These are phyloP conservation scores for Apogon talboti DNA, from an alignment of 2,797 vertebrate genomes.

Conservation along the genomic window DNA sequence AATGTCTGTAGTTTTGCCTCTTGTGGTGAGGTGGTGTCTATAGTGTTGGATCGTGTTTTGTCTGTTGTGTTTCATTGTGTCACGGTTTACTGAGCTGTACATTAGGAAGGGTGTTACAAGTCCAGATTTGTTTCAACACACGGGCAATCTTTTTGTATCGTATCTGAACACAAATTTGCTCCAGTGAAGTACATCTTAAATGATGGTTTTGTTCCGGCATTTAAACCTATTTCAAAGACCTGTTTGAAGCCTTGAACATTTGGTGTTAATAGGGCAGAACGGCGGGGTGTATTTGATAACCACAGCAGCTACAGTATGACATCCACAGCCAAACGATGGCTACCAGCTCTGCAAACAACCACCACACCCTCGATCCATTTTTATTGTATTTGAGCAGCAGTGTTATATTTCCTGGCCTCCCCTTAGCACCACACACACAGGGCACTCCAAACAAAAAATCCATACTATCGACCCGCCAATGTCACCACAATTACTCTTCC, in stretches of 20 bases:
- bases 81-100: slow-evolving; percentile 4
- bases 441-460: slow-evolving; percentile 99
- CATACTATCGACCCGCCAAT: slow-evolving; percentile 97
- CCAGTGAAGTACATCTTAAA: slow-evolving; percentile 57
- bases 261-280: slow-evolving; percentile 83
- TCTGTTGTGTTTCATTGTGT: background rate
- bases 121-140: slow-evolving; percentile 19
- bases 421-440: slow-evolving; percentile 99
- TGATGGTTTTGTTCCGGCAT: slow-evolving; percentile 64
- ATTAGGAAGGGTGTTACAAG: slow-evolving; percentile 25
- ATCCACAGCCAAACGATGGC: slow-evolving; percentile 90
- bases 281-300: slow-evolving; percentile 89
- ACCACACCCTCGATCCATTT: slow-evolving; percentile 97
- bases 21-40: too few relatives aligned
- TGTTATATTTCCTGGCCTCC: slow-evolving; percentile 97
- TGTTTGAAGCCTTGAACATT: slow-evolving; percentile 85
- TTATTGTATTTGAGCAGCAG: slow-evolving; percentile 98
- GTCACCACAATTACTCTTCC: slow-evolving; percentile 99
- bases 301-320: slow-evolving; percentile 90
- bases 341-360: slow-evolving; percentile 94
- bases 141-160: slow-evolving; percentile 9
- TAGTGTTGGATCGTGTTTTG: background rate
- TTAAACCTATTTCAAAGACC: slow-evolving; percentile 67
- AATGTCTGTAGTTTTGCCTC: too few relatives aligned
- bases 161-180: slow-evolving; percentile 48